phyloP scores from a whole-genome alignment of 2,888 invertebrate genomes.

The Calameuta filiformis region DNA sequence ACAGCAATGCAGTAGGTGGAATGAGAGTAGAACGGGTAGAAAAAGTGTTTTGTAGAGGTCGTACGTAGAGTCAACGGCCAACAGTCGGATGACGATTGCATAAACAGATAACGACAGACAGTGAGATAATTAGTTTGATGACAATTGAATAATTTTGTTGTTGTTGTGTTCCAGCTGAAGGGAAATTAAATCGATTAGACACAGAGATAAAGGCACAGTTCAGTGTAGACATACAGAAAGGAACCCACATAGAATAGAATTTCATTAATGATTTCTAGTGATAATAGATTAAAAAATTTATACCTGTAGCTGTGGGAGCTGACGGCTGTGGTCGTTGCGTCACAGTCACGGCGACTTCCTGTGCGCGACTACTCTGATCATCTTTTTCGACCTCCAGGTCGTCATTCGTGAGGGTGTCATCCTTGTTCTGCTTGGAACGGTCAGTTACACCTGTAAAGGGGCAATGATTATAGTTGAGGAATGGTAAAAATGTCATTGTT shows the following conservation, averaged over 20 bases:
- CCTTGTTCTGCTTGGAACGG: background rate
- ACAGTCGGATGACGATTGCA: background rate
- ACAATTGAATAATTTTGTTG: background rate
- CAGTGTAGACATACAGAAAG: background rate
- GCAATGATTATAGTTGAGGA: background rate
- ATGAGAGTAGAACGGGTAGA: background rate
- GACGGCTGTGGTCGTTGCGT: slow-evolving; percentile 48
- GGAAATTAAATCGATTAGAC: background rate
- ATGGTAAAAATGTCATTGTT: background rate
- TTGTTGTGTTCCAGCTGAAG: background rate
- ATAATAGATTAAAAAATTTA: background rate
- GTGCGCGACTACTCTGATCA: slow-evolving; percentile 57
- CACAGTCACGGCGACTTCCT: slow-evolving; percentile 56
- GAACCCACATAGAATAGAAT: background rate
- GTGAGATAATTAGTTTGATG: background rate
- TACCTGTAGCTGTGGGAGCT: background rate
- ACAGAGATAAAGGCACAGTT: background rate
- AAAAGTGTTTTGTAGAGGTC: background rate
- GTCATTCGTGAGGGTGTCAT: slow-evolving; percentile 10
- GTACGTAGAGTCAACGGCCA: background rate
- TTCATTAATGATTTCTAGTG: background rate
- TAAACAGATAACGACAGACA: slow-evolving; percentile 2
- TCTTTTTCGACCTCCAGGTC: slow-evolving; percentile 24
- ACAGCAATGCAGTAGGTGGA: background rate
- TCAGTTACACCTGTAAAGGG: too few relatives aligned